A percentile compares a stretch with the other conserved stretches of the same genome.
Conservation (phyloP, 2,797 vertebrate genomes). For the Australoheros facetus region DNA sequence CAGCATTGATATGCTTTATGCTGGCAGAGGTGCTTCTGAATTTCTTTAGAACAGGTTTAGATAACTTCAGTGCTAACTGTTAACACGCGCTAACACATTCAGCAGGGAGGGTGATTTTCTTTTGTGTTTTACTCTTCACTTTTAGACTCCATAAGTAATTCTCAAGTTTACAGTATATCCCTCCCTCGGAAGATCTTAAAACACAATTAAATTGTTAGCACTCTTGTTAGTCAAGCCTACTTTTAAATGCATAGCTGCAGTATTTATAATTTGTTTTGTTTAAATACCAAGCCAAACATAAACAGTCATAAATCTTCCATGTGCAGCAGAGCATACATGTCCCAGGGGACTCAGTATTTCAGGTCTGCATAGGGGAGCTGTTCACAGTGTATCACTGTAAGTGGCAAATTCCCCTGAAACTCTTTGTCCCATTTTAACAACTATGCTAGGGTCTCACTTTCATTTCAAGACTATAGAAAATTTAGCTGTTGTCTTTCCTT, state of each 20-base stretch:
- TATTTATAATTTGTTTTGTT: conserved; percentile 75
- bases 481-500: conserved; percentile 36
- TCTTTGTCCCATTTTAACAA: conserved; percentile 77
- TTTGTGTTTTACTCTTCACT: background rate
- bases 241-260: conserved; percentile 50
- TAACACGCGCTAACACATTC: background rate
- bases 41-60: background rate
- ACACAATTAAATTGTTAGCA: conserved; percentile 26
- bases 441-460: conserved; percentile 43
- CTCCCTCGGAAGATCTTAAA: conserved; percentile 9
- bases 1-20: background rate
- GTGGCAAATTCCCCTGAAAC: conserved; percentile 77
- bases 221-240: conserved; percentile 54
- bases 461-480: conserved; percentile 24
- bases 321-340: conserved; percentile 52
- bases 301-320: conserved; percentile 77
- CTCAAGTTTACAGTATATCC: background rate
- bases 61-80: background rate
- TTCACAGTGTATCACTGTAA: conserved; percentile 60
- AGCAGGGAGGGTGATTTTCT: background rate
- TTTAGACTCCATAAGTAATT: background rate
- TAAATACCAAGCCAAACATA: conserved; percentile 78
- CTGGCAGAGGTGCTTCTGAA: background rate
- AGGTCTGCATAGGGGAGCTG: conserved; percentile 45
- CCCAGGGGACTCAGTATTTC: conserved; percentile 58